phyloP scores from a whole-genome alignment of 2,888 invertebrate genomes.

The Cryptosula pallasiana region DNA sequence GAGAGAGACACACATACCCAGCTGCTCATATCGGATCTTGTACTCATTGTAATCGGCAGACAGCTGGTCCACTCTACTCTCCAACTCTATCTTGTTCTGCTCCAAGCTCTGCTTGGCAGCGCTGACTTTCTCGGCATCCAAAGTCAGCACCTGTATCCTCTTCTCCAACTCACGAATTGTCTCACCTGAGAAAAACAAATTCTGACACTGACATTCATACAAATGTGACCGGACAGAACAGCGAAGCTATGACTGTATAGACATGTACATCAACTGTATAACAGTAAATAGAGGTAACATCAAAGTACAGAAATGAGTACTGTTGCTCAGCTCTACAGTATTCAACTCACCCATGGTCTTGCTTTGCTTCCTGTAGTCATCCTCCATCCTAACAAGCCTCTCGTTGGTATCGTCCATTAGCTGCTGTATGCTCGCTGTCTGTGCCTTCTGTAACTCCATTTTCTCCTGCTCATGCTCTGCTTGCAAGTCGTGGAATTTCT shows the following conservation, averaged over 20 bases:
- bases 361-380: conserved; percentile 47
- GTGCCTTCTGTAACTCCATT: conserved; percentile 50
- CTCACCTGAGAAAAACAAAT: background rate
- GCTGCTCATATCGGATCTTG: conserved; percentile 30
- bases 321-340: too few species aligned
- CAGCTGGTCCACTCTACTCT: conserved; percentile 36
- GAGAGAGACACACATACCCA: conserved; percentile 13
- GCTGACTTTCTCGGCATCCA: conserved; percentile 42
- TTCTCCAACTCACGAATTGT: conserved; percentile 38
- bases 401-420: conserved; percentile 50
- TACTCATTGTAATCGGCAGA: conserved; percentile 34
- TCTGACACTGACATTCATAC: too few species aligned
- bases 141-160: conserved; percentile 44
- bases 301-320: too few species aligned
- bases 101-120: conserved; percentile 38
- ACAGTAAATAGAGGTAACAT: too few species aligned
- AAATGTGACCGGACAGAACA: too few species aligned
- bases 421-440: conserved; percentile 50
- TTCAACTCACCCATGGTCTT: conserved; percentile 36
- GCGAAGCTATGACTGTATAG: too few species aligned
- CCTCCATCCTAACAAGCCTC: conserved; percentile 47
- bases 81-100: conserved; percentile 41
- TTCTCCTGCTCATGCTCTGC: conserved; percentile 50
- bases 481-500: conserved; percentile 43
- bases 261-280: too few species aligned